Conservation (phyloP, 2,797 vertebrate genomes). For the Sebastes matsubarae region DNA sequence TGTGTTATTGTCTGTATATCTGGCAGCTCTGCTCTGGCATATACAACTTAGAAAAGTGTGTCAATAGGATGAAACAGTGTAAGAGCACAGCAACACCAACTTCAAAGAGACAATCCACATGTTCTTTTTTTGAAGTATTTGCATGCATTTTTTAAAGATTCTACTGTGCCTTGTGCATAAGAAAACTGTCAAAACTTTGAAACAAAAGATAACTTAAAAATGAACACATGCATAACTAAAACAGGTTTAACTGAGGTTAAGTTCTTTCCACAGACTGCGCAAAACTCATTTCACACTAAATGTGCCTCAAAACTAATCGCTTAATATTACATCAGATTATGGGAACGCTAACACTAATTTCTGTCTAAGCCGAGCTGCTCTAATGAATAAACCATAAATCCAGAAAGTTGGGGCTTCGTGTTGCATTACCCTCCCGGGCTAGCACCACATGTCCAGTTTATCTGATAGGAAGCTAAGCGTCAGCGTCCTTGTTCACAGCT, state of each 20-base stretch:
- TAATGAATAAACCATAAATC: slow-evolving; percentile 19
- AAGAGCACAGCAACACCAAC: neutral
- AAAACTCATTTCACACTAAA: neutral
- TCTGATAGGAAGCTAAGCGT: slow-evolving; percentile 75
- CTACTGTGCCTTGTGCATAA: neutral
- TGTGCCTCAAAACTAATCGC: slow-evolving; percentile 2
- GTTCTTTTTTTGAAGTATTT: slow-evolving; percentile 2
- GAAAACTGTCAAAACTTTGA: slow-evolving; percentile 1
- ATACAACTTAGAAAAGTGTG: neutral
- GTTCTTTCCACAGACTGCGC: neutral
- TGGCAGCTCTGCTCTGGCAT: neutral
- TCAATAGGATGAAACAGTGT: slow-evolving; percentile 17
- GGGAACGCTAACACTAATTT: neutral
- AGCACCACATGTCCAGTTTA: slow-evolving; percentile 65
- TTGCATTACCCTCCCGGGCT: slow-evolving; percentile 44
- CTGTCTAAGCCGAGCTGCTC: slow-evolving; percentile 1
- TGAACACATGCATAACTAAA: slow-evolving; percentile 1
- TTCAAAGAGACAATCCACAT: slow-evolving; percentile 13
- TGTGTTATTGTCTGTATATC: neutral
- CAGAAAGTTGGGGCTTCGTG: neutral
- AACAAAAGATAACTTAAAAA: slow-evolving; percentile 7
- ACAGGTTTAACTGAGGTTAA: neutral
- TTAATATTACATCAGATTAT: slow-evolving; percentile 20
- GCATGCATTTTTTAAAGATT: slow-evolving; percentile 11
- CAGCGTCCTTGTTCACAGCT: slow-evolving; percentile 68